Percentiles rank a stretch among this genome's conserved stretches.
Conservation (phyloP, 2,797 vertebrate genomes). For the Gymnodraco acuticeps region DNA sequence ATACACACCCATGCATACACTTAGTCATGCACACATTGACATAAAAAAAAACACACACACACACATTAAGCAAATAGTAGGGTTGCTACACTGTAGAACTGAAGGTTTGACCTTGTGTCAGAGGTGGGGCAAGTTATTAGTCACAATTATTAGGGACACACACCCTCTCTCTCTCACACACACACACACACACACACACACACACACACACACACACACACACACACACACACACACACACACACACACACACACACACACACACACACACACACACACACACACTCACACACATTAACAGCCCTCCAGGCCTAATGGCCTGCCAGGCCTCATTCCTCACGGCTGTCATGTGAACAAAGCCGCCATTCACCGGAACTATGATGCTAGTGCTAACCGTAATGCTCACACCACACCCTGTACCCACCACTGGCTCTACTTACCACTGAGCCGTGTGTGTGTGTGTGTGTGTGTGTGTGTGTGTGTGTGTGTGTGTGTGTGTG, state of each 20-base stretch:
- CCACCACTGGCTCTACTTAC: slow-evolving; percentile 62
- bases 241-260: too few relatives aligned
- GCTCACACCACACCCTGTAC: slow-evolving; percentile 79
- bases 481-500: slow-evolving; percentile 23
- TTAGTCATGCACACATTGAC: slow-evolving; percentile 46
- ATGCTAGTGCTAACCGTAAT: slow-evolving; percentile 79
- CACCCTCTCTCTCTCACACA: slow-evolving; percentile 19
- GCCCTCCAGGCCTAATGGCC: slow-evolving; percentile 79
- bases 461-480: slow-evolving; percentile 14
- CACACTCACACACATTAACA: slow-evolving; percentile 63
- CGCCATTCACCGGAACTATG: slow-evolving; percentile 86
- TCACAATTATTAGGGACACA: slow-evolving; percentile 82
- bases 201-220: too few relatives aligned
- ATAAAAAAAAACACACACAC: slow-evolving; percentile 31
- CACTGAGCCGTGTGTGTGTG: slow-evolving; percentile 29
- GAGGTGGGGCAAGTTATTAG: slow-evolving; percentile 84
- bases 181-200: too few relatives aligned
- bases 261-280: slow-evolving; percentile 17
- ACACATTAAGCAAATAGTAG: slow-evolving; percentile 71
- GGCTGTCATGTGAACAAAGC: slow-evolving; percentile 88
- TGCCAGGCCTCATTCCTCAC: slow-evolving; percentile 84
- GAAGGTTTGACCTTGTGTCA: slow-evolving; percentile 82
- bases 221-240: too few relatives aligned
- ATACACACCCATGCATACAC: slow-evolving; percentile 66
- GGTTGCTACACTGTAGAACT: slow-evolving; percentile 61